Percentiles rank a stretch among this genome's conserved stretches.
Evolutionary conservation across 2,888 invertebrate genomes (phyloP).

Genomic region (Apodemia zela): DNA sequence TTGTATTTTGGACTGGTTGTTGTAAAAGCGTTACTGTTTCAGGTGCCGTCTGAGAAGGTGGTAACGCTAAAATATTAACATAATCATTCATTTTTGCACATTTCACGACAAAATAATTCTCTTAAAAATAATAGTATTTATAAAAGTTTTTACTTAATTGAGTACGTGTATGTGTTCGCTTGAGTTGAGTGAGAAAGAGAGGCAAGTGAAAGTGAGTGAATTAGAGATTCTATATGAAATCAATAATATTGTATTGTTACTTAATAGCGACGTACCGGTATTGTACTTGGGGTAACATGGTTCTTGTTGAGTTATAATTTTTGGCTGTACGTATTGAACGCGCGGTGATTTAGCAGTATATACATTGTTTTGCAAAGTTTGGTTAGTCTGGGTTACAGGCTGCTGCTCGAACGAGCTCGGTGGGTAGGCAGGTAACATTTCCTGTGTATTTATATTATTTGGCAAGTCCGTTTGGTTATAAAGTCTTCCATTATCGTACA

Average conservation of each 20-base stretch:
- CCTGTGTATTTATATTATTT: conserved; percentile 55
- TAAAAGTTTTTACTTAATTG: too few species aligned
- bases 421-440: conserved; percentile 54
- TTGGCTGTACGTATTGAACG: conserved; percentile 54
- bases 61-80: conserved; percentile 41
- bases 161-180: too few species aligned
- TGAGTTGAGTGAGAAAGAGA: too few species aligned
- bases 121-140: too few species aligned
- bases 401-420: conserved; percentile 48
- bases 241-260: not conserved
- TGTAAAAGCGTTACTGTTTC: conserved; percentile 73
- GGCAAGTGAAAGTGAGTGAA: too few species aligned
- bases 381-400: conserved; percentile 39
- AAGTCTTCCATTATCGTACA: conserved; percentile 59
- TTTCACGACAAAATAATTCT: too few species aligned
- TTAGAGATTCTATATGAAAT: not conserved
- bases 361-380: conserved; percentile 45
- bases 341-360: conserved; percentile 51
- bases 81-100: too few species aligned
- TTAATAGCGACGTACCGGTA: conserved; percentile 45
- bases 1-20: conserved; percentile 60
- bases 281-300: conserved; percentile 58
- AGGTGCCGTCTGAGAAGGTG: conserved; percentile 73
- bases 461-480: conserved; percentile 61
- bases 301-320: conserved; percentile 55